phyloP scores from a whole-genome alignment of 2,113 vertebrate genomes.

The Pterocles gutturalis region DNA sequence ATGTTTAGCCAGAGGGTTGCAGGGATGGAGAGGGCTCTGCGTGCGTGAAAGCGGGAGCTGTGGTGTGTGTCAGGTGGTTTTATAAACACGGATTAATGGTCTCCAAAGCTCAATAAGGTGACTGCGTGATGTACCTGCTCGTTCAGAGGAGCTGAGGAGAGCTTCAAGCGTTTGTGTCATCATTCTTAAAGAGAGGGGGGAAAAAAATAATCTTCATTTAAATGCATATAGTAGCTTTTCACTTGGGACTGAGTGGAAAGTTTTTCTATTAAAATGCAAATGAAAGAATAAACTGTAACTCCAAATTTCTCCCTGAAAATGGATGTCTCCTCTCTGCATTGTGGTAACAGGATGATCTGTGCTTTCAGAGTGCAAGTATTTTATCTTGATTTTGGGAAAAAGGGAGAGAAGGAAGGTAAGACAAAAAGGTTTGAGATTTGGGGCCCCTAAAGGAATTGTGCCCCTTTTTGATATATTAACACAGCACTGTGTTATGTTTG shows the following conservation, averaged over 20 bases:
- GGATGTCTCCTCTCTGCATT: constrained; percentile 42
- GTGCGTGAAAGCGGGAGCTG: neutral
- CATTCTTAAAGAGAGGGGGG: constrained; percentile 61
- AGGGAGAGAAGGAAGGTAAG: neutral
- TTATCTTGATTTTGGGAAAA: constrained; percentile 49
- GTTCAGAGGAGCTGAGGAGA: constrained; percentile 7
- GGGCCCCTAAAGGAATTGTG: neutral
- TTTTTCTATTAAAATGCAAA: constrained; percentile 90
- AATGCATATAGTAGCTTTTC: constrained; percentile 84
- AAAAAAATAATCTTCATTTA: constrained; percentile 76
- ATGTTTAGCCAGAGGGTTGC: neutral
- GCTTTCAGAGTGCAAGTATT: constrained; percentile 2
- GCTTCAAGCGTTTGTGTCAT: constrained; percentile 56
- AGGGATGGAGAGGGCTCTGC: neutral
- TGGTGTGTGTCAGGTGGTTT: constrained; percentile 1
- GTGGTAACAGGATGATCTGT: constrained; percentile 35
- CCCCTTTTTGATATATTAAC: neutral
- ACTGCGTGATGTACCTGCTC: neutral
- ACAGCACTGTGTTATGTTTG: neutral
- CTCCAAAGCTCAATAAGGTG: constrained; percentile 39
- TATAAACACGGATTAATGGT: constrained; percentile 44
- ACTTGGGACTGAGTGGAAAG: constrained; percentile 80
- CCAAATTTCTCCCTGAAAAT: constrained; percentile 72
- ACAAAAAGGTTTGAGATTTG: constrained; percentile 16
- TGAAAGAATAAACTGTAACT: constrained; percentile 81